Conservation (phyloP, 2,888 invertebrate genomes). For the Coecobrya sp. region DNA sequence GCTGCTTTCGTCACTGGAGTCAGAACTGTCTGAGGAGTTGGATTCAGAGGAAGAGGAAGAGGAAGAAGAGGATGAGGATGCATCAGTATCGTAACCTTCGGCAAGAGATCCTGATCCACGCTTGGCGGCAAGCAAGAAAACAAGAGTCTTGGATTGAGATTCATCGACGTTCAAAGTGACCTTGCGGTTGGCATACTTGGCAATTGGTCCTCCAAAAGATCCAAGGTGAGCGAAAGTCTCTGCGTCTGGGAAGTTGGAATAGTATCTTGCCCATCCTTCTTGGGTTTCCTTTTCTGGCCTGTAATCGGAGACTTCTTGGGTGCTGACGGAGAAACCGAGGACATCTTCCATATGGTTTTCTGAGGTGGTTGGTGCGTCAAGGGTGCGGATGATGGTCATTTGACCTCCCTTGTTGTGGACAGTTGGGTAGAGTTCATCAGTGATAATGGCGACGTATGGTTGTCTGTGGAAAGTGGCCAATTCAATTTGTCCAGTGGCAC, state of each 20-base stretch:
- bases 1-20: constrained; percentile 1
- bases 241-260: constrained; percentile 80
- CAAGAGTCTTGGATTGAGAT: constrained; percentile 84
- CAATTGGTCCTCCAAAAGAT: constrained; percentile 72
- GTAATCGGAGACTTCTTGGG: constrained; percentile 83
- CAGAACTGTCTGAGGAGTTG: constrained; percentile 48
- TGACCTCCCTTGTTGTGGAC: constrained; percentile 82
- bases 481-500: constrained; percentile 84
- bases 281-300: constrained; percentile 81
- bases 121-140: constrained; percentile 82
- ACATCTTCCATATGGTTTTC: constrained; percentile 76
- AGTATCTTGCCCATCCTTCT: constrained; percentile 82
- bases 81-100: constrained; percentile 71
- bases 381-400: constrained; percentile 82
- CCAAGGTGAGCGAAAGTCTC: constrained; percentile 81
- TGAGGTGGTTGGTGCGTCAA: constrained; percentile 71
- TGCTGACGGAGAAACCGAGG: constrained; percentile 80
- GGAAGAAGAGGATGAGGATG: constrained; percentile 80
- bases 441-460: constrained; percentile 86
- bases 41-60: constrained; percentile 82
- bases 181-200: constrained; percentile 83
- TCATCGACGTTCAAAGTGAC: constrained; percentile 83
- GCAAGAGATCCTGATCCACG: constrained; percentile 79
- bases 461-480: constrained; percentile 85
- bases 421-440: constrained; percentile 83